phyloP scores from a whole-genome alignment of 1,140 invertebrate species.

The Geopemphigus sp. region DNA sequence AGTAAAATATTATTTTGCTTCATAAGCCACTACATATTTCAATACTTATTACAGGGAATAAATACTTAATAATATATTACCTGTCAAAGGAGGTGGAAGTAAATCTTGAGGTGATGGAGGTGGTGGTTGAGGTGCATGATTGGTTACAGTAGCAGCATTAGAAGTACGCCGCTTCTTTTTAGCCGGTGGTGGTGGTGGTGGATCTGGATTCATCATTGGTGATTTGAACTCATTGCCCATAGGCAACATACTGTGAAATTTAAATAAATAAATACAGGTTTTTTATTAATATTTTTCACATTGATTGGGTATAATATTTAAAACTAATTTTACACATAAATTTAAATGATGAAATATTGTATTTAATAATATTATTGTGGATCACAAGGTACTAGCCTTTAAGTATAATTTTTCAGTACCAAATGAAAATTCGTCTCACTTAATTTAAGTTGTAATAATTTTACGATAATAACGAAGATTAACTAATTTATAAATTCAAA shows the following conservation, averaged over 20 bases:
- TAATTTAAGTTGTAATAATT: background rate
- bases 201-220: constrained; percentile 58
- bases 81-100: constrained; percentile 76
- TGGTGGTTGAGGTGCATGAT: constrained; percentile 56
- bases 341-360: constrained; percentile 7
- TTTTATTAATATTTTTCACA: background rate
- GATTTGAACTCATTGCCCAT: constrained; percentile 62
- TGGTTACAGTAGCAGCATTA: constrained; percentile 55
- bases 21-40: background rate
- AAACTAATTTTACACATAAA: background rate
- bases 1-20: constrained; percentile 7
- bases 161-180: constrained; percentile 65
- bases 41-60: background rate
- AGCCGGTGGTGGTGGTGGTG: constrained; percentile 60
- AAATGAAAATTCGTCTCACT: background rate
- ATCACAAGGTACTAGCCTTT: constrained; percentile 44
- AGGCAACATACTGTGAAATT: constrained; percentile 46
- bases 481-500: too few relatives aligned
- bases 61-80: constrained; percentile 52
- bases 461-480: too few relatives aligned
- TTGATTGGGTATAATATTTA: background rate
- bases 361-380: background rate
- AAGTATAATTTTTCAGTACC: constrained; percentile 23
- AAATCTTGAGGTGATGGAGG: constrained; percentile 67
- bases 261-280: background rate